phyloP scores from a whole-genome alignment of 1,140 invertebrate genomes.

The Pentalonia nigronervosa region DNA sequence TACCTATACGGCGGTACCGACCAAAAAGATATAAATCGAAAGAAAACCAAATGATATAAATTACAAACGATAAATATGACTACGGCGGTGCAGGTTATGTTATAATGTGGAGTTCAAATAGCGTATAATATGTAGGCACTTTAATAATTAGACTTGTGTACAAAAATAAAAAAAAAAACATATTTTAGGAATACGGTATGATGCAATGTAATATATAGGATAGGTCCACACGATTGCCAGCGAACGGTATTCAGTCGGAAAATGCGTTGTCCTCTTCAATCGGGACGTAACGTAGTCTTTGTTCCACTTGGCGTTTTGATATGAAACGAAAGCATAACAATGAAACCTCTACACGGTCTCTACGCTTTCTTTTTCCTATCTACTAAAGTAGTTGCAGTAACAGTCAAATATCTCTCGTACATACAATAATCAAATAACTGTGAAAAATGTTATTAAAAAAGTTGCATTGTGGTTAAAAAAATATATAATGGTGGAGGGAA shows the following conservation, averaged over 20 bases:
- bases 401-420: not conserved
- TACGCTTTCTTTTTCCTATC: slow-evolving; percentile 56
- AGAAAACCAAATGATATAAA: slow-evolving; percentile 12
- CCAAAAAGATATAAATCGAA: slow-evolving; percentile 17
- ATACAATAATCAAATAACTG: slow-evolving; percentile 33
- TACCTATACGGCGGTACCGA: not conserved
- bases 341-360: slow-evolving; percentile 46
- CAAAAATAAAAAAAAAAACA: not conserved
- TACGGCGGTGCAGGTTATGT: not conserved
- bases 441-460: slow-evolving; percentile 17
- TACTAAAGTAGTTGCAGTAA: not conserved
- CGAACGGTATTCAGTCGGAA: slow-evolving; percentile 52
- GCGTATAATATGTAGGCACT: not conserved
- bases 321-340: slow-evolving; percentile 58
- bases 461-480: slow-evolving; percentile 4
- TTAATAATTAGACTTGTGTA: not conserved
- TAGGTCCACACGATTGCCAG: not conserved
- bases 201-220: not conserved
- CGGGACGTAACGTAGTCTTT: slow-evolving; percentile 28
- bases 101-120: not conserved
- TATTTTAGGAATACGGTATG: not conserved
- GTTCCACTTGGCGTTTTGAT: slow-evolving; percentile 56
- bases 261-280: slow-evolving; percentile 44
- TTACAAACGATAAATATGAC: not conserved
- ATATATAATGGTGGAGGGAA: not conserved